Base-by-base conservation (phyloP, 2,113 vertebrate genomes). In the Oreochromis niloticus region DNA sequence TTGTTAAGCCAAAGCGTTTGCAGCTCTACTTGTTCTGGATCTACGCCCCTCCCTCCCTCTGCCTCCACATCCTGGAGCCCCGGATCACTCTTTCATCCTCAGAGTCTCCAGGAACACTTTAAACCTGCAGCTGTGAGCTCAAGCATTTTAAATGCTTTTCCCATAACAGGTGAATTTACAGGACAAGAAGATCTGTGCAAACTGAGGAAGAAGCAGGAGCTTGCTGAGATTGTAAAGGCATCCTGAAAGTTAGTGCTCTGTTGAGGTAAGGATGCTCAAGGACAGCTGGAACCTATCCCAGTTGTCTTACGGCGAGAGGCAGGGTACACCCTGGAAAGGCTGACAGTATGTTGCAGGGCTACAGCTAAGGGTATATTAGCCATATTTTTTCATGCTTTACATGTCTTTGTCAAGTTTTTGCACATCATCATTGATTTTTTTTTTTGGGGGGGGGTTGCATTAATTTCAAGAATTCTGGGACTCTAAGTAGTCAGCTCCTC, bases 11-110 rank as follows among this genome's bases (percentile, higher is more conserved):
- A 54, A 52, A 19, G 17, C 16, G 3, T 4, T 27, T 82, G 82
- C 61, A 86, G 88, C 17, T 92, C 91, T 91, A 87, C 9, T 19
- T 50, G 9, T 11, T 87, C 79, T 89, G 48, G 68, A 17, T 93
- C 89, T 91, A 88, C 1, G 6, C 9, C 13, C 1, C 3, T 1
- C 14, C 83, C 61, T 24, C 56, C 19, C 80, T 19, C 56, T 3
- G 63, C 13, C 84, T n/a, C 50, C 24, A 46, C 3, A 85, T 88
- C 86, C 89, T 81, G 82, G 43, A 82, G 36, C 57, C 48, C 16
- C 1, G 39, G 10, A 82, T 14, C 48, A 36, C 75, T 41, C 82
- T 68, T 10, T 46, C 54, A 66, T 50, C 73, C 6, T 68, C 71
- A 84, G 32, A 84, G 34, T 78, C 82, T 71, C 43, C 9, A 10